phyloP scores from a whole-genome alignment of 2,797 vertebrate species.

The Paramormyrops hopkinsi region DNA sequence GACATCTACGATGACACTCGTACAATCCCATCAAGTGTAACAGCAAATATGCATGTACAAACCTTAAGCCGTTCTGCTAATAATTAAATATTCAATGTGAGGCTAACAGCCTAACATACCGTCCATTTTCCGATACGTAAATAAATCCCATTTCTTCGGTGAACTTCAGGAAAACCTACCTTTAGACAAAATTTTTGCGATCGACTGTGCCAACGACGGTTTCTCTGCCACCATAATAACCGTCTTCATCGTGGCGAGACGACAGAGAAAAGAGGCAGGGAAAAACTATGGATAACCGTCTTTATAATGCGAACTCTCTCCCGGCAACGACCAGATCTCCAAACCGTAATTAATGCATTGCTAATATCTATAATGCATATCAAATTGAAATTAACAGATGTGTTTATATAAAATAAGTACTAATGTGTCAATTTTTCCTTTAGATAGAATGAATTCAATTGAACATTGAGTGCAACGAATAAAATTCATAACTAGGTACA shows the following conservation, averaged over 20 bases:
- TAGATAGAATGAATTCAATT: background rate
- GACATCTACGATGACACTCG: background rate
- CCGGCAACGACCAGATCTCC: background rate
- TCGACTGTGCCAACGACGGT: conserved; percentile 89
- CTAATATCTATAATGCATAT: background rate
- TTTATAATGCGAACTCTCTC: background rate
- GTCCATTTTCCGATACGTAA: background rate
- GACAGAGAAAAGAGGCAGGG: background rate
- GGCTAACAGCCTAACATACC: background rate
- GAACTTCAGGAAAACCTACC: conserved; percentile 53
- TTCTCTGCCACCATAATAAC: conserved; percentile 96
- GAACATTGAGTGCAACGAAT: background rate
- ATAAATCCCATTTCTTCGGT: background rate
- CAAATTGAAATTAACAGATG: background rate
- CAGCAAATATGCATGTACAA: background rate
- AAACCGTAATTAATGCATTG: background rate
- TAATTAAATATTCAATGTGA: background rate
- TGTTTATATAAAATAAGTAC: background rate
- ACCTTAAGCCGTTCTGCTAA: background rate
- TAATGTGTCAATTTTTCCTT: background rate
- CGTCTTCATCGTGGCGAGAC: conserved; percentile 66
- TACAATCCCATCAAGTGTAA: background rate
- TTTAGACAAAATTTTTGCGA: conserved; percentile 91
- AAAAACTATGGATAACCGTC: background rate
- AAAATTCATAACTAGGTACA: background rate